Conservation (phyloP, 2,113 vertebrate genomes). For the Pseudorectes ferrugineus region DNA sequence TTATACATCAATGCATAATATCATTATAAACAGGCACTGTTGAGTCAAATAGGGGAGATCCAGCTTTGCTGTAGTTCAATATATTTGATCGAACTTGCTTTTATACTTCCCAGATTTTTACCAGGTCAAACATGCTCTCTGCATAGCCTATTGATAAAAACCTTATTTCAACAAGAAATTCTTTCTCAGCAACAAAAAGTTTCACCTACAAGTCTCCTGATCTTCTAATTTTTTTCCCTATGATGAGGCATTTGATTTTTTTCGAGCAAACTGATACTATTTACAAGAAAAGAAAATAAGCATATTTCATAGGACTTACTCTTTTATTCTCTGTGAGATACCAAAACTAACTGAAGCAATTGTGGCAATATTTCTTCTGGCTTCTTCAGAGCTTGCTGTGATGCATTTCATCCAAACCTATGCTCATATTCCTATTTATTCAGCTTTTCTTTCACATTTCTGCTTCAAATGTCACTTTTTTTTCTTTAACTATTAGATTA, state of each 20-base stretch:
- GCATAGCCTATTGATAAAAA: rapidly evolving
- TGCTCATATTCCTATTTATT: neutral
- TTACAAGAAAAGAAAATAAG: neutral
- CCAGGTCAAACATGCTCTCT: neutral
- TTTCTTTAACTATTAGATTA: constrained; percentile 13
- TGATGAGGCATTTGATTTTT: neutral
- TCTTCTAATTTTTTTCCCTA: neutral
- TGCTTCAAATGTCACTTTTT: neutral
- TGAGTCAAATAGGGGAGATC: neutral
- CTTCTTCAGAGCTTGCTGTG: neutral
- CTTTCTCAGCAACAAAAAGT: neutral
- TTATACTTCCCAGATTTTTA: neutral
- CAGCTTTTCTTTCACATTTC: neutral
- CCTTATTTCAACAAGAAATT: neutral
- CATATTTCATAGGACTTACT: neutral
- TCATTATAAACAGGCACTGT: neutral
- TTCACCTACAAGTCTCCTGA: neutral
- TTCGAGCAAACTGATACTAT: neutral
- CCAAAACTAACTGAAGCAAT: neutral
- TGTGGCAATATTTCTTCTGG: neutral
- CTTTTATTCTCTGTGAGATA: neutral
- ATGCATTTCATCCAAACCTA: neutral
- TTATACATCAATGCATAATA: neutral
- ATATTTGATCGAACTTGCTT: neutral
- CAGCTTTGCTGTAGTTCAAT: neutral